A percentile compares a stretch with the other conserved stretches of the same genome.
Evolutionary conservation across 2,888 invertebrate genomes (phyloP).

Genomic region (Prostheceraeus crozeri): DNA sequence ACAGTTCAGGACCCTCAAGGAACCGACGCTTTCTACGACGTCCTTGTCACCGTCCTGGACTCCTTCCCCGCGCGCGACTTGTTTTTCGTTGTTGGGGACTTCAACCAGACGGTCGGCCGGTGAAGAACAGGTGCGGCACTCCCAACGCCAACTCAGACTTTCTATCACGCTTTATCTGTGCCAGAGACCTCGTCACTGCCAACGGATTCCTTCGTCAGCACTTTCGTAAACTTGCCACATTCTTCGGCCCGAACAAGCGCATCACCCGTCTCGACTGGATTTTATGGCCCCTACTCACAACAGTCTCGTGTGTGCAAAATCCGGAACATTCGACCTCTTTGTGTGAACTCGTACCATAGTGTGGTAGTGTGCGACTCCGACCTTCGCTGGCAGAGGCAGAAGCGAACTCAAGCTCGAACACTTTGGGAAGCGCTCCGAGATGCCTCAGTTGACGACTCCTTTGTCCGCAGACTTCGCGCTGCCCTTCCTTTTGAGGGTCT

Average conservation of each 20-base stretch:
- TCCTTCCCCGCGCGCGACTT: constrained; percentile 29
- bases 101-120: constrained; percentile 30
- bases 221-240: constrained; percentile 20
- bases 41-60: constrained; percentile 2
- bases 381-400: constrained; percentile 17
- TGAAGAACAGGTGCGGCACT: constrained; percentile 27
- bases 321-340: constrained; percentile 3
- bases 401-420: neutral
- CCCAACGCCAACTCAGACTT: constrained; percentile 17
- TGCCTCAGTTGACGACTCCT: too few relatives aligned
- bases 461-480: too few relatives aligned
- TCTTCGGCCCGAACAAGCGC: constrained; percentile 24
- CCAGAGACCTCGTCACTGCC: constrained; percentile 22
- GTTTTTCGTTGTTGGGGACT: constrained; percentile 16
- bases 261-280: constrained; percentile 27
- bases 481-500: too few relatives aligned
- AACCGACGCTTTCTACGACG: constrained; percentile 32
- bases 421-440: constrained; percentile 25
- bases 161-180: constrained; percentile 13
- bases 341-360: constrained; percentile 21
- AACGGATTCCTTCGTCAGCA: constrained; percentile 22
- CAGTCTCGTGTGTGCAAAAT: constrained; percentile 2
- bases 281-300: constrained; percentile 6
- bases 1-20: too few relatives aligned
- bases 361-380: neutral